Conservation (phyloP, 2,113 vertebrate species). For the Pelmatolapia mariae region DNA sequence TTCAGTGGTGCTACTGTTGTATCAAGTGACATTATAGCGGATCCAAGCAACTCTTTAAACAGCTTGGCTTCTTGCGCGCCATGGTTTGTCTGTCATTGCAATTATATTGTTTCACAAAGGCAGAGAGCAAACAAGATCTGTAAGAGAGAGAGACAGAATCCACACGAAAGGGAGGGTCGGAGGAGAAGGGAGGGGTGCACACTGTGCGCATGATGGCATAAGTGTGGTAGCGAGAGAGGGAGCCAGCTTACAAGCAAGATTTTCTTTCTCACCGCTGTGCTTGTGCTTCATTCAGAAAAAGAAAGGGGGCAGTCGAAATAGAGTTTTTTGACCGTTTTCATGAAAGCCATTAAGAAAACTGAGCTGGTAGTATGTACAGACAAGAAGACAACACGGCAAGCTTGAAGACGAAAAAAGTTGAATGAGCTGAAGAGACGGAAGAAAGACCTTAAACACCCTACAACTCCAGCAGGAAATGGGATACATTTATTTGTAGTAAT, state of each 20-base stretch:
- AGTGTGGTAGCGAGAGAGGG: conserved; percentile 31
- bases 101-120: conserved; percentile 39
- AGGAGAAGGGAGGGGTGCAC: conserved; percentile 53
- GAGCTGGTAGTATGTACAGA: background rate
- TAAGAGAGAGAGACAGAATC: conserved; percentile 26
- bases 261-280: conserved; percentile 39
- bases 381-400: background rate
- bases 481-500: conserved; percentile 20
- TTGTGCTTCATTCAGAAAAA: conserved; percentile 75
- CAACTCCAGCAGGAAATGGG: conserved; percentile 22
- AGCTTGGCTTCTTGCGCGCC: conserved; percentile 32
- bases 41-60: conserved; percentile 37
- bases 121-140: conserved; percentile 38
- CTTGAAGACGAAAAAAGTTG: conserved; percentile 16
- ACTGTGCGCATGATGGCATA: conserved; percentile 51
- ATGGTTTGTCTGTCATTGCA: conserved; percentile 45
- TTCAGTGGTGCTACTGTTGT: background rate
- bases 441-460: background rate
- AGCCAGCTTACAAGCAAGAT: conserved; percentile 27
- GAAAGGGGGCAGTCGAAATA: conserved; percentile 44
- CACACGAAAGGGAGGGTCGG: conserved; percentile 41
- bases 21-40: conserved; percentile 1
- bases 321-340: conserved; percentile 30
- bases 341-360: conserved; percentile 10
- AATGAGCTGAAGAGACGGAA: conserved; percentile 11